Evolutionary conservation across 92 coral and sea anemone species (phyloP), one percentile per base, ranked within the genome.

Genomic region (Actinernus sp.): DNA sequence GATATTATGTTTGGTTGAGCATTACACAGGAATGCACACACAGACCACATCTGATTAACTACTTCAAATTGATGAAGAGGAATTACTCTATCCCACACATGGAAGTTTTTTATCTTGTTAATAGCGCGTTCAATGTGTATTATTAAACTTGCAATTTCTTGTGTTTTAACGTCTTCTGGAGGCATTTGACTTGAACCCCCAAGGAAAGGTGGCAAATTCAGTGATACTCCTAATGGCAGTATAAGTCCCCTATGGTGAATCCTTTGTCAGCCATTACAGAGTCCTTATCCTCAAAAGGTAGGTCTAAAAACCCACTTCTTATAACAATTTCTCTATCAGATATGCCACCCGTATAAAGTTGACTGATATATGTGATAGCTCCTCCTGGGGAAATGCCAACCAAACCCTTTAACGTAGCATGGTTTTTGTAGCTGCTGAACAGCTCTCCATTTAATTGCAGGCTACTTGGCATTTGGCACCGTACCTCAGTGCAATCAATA

Each of bases 401-500:
- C 43, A 84, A 31, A 19, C 79, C 85, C 63, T 84, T 78, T 1
- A 84, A 36, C 61, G 90, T 70, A 26, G 71, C 52, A 23, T 76
- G 85, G 54, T 83, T 39, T 57, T 83, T 83, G 58, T 83, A 83
- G 4, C 33, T 46, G 39, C 90, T 83, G 24, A 76, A 82, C 27
- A 82, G 65, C 25, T 82, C 89, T 4, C 70, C 40, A 60, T 82
- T 82, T n/a, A 68, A 26, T 31, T 59, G 80, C 24, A 81, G 68
- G 49, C 88, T 81, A 33, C 88, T 81, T 32, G 88, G 88, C 88
- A 81, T 73, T 29, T 81, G 82, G 34, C 82, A 73, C 31, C 47
- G 54, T 11, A 81, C 73, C 29, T 81, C 74, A 0, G 86, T 79
- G 34, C 86, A 79, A 48, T 71, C 80, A 10, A 79, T 79, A 9